phyloP scores from a whole-genome alignment of 2,888 invertebrate species.

The Ellobium chinense region DNA sequence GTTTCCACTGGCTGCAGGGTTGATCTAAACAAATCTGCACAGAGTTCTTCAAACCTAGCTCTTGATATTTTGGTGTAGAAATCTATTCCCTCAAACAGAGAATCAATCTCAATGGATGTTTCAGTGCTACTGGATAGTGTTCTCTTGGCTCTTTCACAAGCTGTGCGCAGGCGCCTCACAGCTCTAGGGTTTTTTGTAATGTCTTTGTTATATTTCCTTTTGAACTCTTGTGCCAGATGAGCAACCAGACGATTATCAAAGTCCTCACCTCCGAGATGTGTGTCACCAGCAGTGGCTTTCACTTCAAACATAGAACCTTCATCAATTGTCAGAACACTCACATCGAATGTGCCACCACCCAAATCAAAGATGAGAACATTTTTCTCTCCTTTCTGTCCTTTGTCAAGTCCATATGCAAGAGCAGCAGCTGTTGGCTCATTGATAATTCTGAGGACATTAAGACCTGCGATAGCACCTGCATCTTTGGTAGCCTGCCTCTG shows the following conservation, averaged over 20 bases:
- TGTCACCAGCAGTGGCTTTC: conserved; percentile 89
- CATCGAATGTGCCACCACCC: conserved; percentile 85
- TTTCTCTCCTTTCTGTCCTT: conserved; percentile 78
- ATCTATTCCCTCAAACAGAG: conserved; percentile 95
- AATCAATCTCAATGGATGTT: conserved; percentile 91
- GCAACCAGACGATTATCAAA: conserved; percentile 91
- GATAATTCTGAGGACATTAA: conserved; percentile 82
- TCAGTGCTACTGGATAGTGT: conserved; percentile 81
- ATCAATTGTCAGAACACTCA: conserved; percentile 81
- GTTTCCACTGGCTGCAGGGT: conserved; percentile 98
- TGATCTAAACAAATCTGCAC: conserved; percentile 95
- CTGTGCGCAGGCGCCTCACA: conserved; percentile 91
- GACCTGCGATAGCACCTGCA: conserved; percentile 79
- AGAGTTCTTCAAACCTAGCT: conserved; percentile 97
- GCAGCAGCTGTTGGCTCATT: conserved; percentile 82
- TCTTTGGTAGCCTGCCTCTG: conserved; percentile 84
- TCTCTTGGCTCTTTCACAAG: conserved; percentile 85
- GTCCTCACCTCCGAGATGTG: conserved; percentile 89
- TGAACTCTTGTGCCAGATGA: conserved; percentile 88
- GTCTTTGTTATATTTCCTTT: conserved; percentile 86
- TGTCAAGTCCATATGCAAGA: conserved; percentile 80
- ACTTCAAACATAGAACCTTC: conserved; percentile 87
- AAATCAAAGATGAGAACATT: conserved; percentile 83
- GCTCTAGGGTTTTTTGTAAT: conserved; percentile 86
- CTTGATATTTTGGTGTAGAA: conserved; percentile 96